Base-by-base conservation (phyloP, 2,888 invertebrate genomes). In the Drosophila peninsularis region DNA sequence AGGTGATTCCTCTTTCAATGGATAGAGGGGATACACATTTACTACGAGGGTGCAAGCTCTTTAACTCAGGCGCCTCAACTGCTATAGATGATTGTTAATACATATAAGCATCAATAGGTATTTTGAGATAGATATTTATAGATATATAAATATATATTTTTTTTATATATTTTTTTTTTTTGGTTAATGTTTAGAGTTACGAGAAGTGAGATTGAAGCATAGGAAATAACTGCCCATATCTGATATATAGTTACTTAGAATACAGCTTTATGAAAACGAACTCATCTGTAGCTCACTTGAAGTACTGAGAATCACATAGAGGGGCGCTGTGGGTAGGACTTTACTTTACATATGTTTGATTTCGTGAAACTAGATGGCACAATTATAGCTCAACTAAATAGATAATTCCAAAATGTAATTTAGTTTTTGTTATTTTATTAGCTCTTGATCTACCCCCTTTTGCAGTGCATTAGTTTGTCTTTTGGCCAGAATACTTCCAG, bases 381-480 rank as follows among this genome's bases (percentile, higher is more conserved):
- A 21, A 21, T 7, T 14, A 4, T 24, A 24, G 24, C 4, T 24
- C 3, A 24, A 24, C 3, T 24, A 24, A 24, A 5, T 5, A 45
- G 11, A 45, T 45, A 27, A 27, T 44, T 24, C n/a, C 11, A 11
- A 5, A 30, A 45, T 45, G 1, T 0, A 11, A 17, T n/a, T 45
- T 27, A 3, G n/a, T n/a, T 27, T 17, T 3, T 47, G 27, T 11
- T 11, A 30, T 32, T 30, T 6, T 5, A 30, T 30, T 30, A 30
- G 47, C 30, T 9, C 7, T 32, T 14, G 7, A 14, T 50, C 50
- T 21, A 2, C 9, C 21, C 14, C 21, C 2, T 9, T 36, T 14
- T 49, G 9, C n/a, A 52, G 55, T 55, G 17, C 49, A 49, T 49
- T 50, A 9, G n/a, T 10, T 34, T 50, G 54, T 50, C 27, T 11